Evolutionary conservation across 2,113 vertebrate genomes (phyloP).

Genomic region (Reinhardtius hippoglossoides): DNA sequence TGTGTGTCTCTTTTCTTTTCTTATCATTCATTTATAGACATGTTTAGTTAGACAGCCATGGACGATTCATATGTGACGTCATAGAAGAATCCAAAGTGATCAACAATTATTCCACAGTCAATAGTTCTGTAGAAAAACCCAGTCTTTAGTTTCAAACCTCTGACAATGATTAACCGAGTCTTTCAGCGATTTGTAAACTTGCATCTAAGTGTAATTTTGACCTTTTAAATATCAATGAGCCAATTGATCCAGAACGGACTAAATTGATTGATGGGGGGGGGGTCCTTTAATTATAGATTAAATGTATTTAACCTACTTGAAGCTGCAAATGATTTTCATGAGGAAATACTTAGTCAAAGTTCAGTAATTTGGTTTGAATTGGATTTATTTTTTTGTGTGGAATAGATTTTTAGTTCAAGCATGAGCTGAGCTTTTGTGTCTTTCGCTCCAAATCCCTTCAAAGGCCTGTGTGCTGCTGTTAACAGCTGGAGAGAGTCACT

Average conservation of each 20-base stretch:
- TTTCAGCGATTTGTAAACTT: no score
- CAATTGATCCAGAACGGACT: slow-evolving; percentile 10
- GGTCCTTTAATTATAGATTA: slow-evolving; percentile 3
- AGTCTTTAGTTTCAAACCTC: no score
- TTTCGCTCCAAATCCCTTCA: slow-evolving; percentile 49
- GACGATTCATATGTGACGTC: neutral
- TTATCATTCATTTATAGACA: neutral
- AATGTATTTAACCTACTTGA: neutral
- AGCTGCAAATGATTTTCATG: neutral
- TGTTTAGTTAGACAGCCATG: neutral
- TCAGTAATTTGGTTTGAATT: neutral
- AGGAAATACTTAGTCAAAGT: neutral
- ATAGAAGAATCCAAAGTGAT: neutral
- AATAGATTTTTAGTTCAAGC: slow-evolving; percentile 43
- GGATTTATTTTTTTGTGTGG: slow-evolving; percentile 23
- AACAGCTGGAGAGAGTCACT: slow-evolving; percentile 60
- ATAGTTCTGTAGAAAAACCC: no score
- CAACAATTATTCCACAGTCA: no score
- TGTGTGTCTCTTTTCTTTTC: no score
- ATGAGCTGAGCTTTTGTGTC: slow-evolving; percentile 56
- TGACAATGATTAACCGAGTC: no score
- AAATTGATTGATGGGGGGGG: neutral
- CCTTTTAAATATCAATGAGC: slow-evolving; percentile 8
- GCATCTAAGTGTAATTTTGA: neutral
- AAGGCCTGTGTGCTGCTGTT: slow-evolving; percentile 57